Conservation (phyloP, 2,113 vertebrate species). For the Chitala chitala region DNA sequence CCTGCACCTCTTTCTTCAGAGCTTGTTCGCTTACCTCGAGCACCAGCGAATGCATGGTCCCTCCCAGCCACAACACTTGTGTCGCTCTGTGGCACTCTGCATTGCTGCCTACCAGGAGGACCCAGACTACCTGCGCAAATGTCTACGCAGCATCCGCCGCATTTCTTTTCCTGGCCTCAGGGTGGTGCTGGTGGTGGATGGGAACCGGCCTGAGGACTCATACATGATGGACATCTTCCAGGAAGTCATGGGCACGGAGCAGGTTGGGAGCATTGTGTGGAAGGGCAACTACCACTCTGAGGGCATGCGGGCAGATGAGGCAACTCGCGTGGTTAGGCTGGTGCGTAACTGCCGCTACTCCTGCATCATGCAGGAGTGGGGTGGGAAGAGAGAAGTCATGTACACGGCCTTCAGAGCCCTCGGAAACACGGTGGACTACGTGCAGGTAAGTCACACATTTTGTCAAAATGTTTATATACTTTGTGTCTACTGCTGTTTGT, state of each 20-base stretch:
- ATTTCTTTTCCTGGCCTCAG: conserved; percentile 85
- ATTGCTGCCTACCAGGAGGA: conserved; percentile 95
- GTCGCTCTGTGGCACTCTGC: conserved; percentile 80
- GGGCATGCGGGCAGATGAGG: conserved; percentile 62
- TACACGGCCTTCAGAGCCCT: conserved; percentile 95
- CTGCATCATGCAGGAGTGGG: conserved; percentile 97
- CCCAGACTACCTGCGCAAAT: conserved; percentile 91
- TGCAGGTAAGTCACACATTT: conserved; percentile 73
- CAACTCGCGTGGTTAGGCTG: conserved; percentile 60
- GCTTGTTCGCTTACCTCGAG: conserved; percentile 93
- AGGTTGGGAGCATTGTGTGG: conserved; percentile 78
- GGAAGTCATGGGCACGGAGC: conserved; percentile 82
- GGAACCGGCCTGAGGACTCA: conserved; percentile 81
- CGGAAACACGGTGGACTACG: conserved; percentile 86
- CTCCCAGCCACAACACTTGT: conserved; percentile 59
- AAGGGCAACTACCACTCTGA: conserved; percentile 90
- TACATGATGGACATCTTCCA: conserved; percentile 99
- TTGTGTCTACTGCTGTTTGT: background rate
- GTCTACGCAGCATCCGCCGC: conserved; percentile 78
- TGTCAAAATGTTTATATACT: background rate
- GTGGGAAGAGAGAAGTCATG: conserved; percentile 97
- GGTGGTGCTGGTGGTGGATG: conserved; percentile 95
- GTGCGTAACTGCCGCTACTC: conserved; percentile 75
- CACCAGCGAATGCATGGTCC: conserved; percentile 80
- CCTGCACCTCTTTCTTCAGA: conserved; percentile 90